phyloP scores from a whole-genome alignment of 2,113 vertebrate species.

The Leuciscus idus region DNA sequence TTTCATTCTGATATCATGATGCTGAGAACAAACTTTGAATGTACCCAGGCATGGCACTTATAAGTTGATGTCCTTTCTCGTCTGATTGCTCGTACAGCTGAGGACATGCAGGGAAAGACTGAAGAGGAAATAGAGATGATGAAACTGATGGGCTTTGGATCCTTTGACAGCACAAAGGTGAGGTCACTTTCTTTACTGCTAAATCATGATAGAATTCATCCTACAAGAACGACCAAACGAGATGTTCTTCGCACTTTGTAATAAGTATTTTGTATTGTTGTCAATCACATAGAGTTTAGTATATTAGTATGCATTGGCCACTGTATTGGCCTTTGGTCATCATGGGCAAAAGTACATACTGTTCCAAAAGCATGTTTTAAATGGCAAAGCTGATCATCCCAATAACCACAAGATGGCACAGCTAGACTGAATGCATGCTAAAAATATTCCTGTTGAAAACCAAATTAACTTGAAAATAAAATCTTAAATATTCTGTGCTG shows the following conservation, averaged over 20 bases:
- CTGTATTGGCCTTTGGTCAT: too few relatives aligned
- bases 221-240: neutral
- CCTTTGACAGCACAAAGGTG: constrained; percentile 90
- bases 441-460: neutral
- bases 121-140: constrained; percentile 99
- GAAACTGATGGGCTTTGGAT: constrained; percentile 92
- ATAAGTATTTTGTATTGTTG: too few relatives aligned
- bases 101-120: constrained; percentile 93
- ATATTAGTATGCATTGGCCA: too few relatives aligned
- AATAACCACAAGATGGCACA: constrained; percentile 68
- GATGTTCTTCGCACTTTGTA: too few relatives aligned
- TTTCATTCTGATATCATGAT: neutral
- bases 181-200: constrained; percentile 52
- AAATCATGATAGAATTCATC: neutral
- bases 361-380: neutral
- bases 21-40: neutral
- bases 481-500: neutral
- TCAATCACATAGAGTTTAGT: too few relatives aligned
- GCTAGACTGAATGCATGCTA: neutral
- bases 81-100: constrained; percentile 75
- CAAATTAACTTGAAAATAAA: neutral
- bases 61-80: neutral
- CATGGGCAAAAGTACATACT: too few relatives aligned
- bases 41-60: neutral
- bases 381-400: neutral